Base-by-base conservation (phyloP, 2,113 vertebrate genomes). In the Chionis minor region DNA sequence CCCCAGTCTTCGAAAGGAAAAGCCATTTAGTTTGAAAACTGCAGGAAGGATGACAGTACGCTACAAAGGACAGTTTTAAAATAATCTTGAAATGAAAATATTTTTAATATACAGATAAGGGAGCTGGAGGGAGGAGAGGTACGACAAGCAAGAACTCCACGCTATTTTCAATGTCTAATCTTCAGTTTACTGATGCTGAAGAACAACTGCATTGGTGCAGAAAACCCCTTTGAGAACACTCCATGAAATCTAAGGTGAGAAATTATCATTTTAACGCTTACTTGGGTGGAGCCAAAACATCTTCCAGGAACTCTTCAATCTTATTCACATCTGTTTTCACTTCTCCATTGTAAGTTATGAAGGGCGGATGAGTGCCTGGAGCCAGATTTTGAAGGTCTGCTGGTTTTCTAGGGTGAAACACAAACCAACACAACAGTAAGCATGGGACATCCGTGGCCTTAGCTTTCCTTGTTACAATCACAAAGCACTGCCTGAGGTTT, bases 251-350 rank as follows among this genome's bases (percentile, higher is more conserved):
- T 24, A 74, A 86, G 47, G 83, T 66, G 55, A 80, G 38, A 70
- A 77, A 81, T 54, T 14, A 26, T 33, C 56, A 61, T 45, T 54
- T 86, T 8, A 62, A 79, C 85, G 98, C 99, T 99, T 96, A 99
- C 99, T 99, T 99, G 94, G 99, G 99, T 86, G 99, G 99, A 97
- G 98, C 98, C 81, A 99, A 98, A 85, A 99, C 98, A 75, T 99
- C 99, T 97, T 99, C 99, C 61, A 99, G 99, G 92, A 99, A 99
- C 98, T 99, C 99, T 96, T 99, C 99, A 59, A 99, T 99, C 98
- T 99, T 99, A 98, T 99, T 99, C 90, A 99, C 99, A 54, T 99
- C 99, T 2, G 99, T 99, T 97, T 98, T 99, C 96, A 99, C 99
- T 93, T 99, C 99, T 27, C 98, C 99, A 18, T 99, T 99, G 97